phyloP scores from a whole-genome alignment of 2,888 invertebrate genomes.

The Slavum lentiscoides region DNA sequence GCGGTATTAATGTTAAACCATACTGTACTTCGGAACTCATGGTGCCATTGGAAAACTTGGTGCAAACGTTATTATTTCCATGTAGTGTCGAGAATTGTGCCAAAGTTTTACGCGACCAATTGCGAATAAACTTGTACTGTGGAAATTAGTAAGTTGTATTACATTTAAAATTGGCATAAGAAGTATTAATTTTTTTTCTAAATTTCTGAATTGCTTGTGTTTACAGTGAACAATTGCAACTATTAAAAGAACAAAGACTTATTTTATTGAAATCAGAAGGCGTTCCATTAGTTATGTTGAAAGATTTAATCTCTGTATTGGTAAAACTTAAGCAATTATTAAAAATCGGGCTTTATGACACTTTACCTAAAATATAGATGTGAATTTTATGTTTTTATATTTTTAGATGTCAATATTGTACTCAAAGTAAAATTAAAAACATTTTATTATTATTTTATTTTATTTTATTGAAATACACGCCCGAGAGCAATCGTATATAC shows the following conservation, averaged over 20 bases:
- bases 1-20: slow-evolving; percentile 85
- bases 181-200: no score
- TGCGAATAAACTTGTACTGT: slow-evolving; percentile 77
- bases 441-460: no score
- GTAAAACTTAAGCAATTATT: background rate
- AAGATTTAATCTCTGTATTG: slow-evolving; percentile 55
- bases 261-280: slow-evolving; percentile 68
- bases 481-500: no score
- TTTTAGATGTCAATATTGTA: no score
- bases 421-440: no score
- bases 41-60: slow-evolving; percentile 81
- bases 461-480: no score
- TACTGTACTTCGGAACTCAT: slow-evolving; percentile 79
- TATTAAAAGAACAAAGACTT: slow-evolving; percentile 76
- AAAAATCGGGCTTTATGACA: no score
- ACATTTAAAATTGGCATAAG: background rate
- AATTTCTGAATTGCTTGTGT: background rate
- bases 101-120: slow-evolving; percentile 75
- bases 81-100: slow-evolving; percentile 75
- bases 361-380: no score
- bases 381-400: no score
- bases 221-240: slow-evolving; percentile 68
- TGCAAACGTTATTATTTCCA: slow-evolving; percentile 78
- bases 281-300: slow-evolving; percentile 60
- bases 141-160: slow-evolving; percentile 75